Conservation (phyloP, 1,140 invertebrate genomes). For the Tetraneura akinire region DNA sequence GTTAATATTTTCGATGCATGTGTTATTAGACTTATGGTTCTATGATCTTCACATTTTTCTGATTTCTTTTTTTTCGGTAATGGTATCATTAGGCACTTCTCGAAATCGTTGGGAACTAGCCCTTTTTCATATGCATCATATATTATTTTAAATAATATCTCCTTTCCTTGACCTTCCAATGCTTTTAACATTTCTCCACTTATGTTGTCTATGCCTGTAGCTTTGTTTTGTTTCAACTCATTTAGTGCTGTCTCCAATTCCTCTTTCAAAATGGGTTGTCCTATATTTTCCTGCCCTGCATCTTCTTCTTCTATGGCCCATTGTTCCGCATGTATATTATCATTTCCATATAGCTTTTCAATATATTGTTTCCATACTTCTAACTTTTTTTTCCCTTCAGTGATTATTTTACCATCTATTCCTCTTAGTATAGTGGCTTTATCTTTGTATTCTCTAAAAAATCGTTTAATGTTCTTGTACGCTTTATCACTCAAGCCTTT, state of each 20-base stretch:
- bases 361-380: constrained; percentile 57
- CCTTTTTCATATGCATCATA: constrained; percentile 3
- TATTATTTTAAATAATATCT: constrained; percentile 6
- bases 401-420: constrained; percentile 6
- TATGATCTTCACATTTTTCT: neutral
- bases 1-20: neutral
- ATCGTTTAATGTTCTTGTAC: constrained; percentile 31
- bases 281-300: neutral
- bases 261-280: neutral
- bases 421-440: constrained; percentile 6
- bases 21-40: neutral
- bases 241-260: neutral
- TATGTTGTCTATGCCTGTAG: constrained; percentile 5
- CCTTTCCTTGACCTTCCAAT: neutral
- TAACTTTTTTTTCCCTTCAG: constrained; percentile 46
- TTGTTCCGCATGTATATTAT: neutral
- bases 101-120: neutral
- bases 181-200: constrained; percentile 17
- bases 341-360: constrained; percentile 12
- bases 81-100: constrained; percentile 4
- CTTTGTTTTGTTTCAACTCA: neutral
- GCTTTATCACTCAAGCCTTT: constrained; percentile 16
- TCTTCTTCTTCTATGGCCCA: neutral
- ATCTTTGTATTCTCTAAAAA: constrained; percentile 20
- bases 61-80: neutral